Conservation (phyloP, 2,113 vertebrate species). For the Phalacrocorax aristotelis region DNA sequence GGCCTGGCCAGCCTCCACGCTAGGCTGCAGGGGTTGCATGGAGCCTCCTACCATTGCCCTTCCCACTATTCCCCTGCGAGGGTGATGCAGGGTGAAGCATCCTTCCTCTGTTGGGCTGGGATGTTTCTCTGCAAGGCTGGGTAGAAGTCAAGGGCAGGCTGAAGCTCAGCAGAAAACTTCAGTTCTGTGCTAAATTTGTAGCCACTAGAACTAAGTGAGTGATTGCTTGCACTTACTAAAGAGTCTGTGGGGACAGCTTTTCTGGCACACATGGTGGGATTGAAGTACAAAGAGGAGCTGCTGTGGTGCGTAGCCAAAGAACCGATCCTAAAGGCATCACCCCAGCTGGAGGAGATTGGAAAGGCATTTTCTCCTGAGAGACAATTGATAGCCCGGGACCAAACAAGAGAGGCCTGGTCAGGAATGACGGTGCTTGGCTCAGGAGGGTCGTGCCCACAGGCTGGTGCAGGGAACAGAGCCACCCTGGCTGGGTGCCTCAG, state of each 20-base stretch:
- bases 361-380: neutral
- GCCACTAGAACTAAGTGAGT: neutral
- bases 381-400: neutral
- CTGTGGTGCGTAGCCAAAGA: neutral
- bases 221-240: neutral
- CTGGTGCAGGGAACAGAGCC: neutral
- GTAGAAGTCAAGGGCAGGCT: neutral
- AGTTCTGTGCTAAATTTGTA: slow-evolving; percentile 14
- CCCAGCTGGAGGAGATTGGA: neutral
- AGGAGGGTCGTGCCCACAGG: neutral
- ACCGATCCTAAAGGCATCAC: neutral
- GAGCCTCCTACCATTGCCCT: neutral
- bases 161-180: neutral
- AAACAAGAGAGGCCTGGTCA: neutral
- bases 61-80: accelerated
- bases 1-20: neutral
- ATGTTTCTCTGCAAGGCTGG: neutral
- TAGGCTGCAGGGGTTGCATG: accelerated
- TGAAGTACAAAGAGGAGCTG: neutral
- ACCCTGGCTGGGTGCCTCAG: neutral
- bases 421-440: accelerated
- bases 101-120: accelerated
- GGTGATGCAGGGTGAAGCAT: neutral
- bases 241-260: neutral
- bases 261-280: accelerated